Percentiles rank a stretch among this genome's conserved stretches.
Conservation (phyloP, 2,888 invertebrate genomes). For the Coenonympha glycerion region DNA sequence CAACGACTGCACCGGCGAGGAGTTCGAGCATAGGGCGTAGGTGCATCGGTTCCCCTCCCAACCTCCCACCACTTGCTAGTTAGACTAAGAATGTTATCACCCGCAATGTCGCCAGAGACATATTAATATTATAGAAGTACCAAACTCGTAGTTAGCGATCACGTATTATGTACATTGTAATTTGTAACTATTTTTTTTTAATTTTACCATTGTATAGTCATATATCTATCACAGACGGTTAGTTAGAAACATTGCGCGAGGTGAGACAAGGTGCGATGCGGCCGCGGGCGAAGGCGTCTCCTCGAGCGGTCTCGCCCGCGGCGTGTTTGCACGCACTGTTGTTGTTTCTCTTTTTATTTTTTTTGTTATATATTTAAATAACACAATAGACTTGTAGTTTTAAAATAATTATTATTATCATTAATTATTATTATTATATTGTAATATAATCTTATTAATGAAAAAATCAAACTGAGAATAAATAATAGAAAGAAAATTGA, state of each 20-base stretch:
- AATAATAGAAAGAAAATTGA: constrained; percentile 67
- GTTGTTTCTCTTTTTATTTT: constrained; percentile 67
- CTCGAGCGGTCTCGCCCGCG: constrained; percentile 32
- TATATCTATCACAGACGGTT: constrained; percentile 63
- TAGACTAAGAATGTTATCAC: constrained; percentile 52
- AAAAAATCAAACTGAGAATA: constrained; percentile 75
- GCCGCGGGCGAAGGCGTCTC: constrained; percentile 29
- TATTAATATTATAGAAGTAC: constrained; percentile 68
- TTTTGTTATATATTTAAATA: constrained; percentile 75
- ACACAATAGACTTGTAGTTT: constrained; percentile 75
- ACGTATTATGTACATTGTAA: constrained; percentile 75
- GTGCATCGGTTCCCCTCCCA: constrained; percentile 43
- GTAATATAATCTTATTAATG: constrained; percentile 77
- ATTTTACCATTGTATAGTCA: constrained; percentile 76
- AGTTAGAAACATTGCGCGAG: constrained; percentile 62
- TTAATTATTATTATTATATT: constrained; percentile 74
- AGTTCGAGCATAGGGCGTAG: constrained; percentile 49
- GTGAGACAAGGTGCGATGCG: constrained; percentile 45
- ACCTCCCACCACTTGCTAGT: constrained; percentile 62
- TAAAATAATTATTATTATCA: constrained; percentile 74
- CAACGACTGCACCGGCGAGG: constrained; percentile 28
- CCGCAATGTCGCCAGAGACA: constrained; percentile 41
- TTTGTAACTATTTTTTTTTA: constrained; percentile 70
- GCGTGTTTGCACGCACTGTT: constrained; percentile 54
- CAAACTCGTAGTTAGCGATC: constrained; percentile 73